phyloP scores from a whole-genome alignment of 2,113 vertebrate species.

The Forbesichthys papilliferus region DNA sequence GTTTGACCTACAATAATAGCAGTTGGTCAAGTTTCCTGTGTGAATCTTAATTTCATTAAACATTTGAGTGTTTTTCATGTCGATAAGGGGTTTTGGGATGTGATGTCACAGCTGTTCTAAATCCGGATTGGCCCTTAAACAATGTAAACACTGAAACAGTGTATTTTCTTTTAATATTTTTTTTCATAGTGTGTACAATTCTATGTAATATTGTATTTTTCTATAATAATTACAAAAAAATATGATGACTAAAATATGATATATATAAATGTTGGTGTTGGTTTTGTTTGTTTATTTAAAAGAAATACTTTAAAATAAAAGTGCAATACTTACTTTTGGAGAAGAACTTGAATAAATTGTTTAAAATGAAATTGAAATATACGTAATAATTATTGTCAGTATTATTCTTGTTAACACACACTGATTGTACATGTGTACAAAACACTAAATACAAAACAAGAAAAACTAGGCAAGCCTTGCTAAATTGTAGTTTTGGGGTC shows the following conservation, averaged over 20 bases:
- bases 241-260: constrained; percentile 34
- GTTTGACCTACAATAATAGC: background rate
- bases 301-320: constrained; percentile 64
- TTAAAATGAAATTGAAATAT: constrained; percentile 41
- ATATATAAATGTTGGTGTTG: constrained; percentile 51
- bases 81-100: background rate
- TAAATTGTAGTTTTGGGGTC: no score
- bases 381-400: constrained; percentile 40
- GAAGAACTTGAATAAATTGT: constrained; percentile 45
- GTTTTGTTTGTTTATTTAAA: constrained; percentile 33
- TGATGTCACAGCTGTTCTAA: background rate
- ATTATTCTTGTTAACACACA: background rate
- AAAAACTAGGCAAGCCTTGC: no score
- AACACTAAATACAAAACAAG: no score
- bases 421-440: no score
- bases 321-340: constrained; percentile 71
- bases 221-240: constrained; percentile 83
- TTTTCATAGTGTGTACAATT: constrained; percentile 90
- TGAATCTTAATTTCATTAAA: background rate
- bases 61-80: background rate
- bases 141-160: constrained; percentile 70
- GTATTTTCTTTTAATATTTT: constrained; percentile 61
- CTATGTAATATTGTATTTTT: constrained; percentile 98
- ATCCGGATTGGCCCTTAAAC: constrained; percentile 52
- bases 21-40: background rate